Base-by-base conservation (phyloP, 1,140 invertebrate genomes). In the Drosophila arawakana region DNA sequence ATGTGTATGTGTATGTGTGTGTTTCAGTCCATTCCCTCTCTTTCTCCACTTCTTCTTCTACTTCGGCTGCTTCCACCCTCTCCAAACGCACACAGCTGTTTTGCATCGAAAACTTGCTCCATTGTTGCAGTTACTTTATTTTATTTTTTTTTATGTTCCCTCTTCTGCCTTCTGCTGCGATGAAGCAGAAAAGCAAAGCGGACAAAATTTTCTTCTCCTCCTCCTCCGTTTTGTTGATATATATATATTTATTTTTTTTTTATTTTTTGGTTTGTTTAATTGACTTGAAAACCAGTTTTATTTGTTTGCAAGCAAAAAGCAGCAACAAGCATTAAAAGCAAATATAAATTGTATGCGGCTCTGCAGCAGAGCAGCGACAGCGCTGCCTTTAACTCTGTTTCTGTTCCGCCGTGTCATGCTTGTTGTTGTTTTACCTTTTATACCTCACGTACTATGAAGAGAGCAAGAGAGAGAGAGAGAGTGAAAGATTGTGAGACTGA, bases 261-360 rank as follows among this genome's bases (percentile, higher is more conserved):
- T 59, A n/a, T n/a, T 67, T 82, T 82, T 70, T 57, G 61, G 57
- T 85, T 81, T 85, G 76, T 79, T 85, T 85, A 85, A 85, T 85
- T 85, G 82, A 81, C 75, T 79, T 65, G 82, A 86, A 85, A 85
- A 85, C 82, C 82, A 81, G 82, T 85, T 85, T 85, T 85, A 85
- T 85, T 85, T 85, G 82, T 79, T 86, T 86, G 82, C 68, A 78
- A 80, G 71, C 81, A 85, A 74, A 62, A 61, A 70, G 61, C 77
- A 74, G 61, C 73, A 77, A 82, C 82, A 81, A 85, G 72, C 82
- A 78, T 81, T 84, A 78, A 85, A 81, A 86, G 78, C 78, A 85
- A 85, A 85, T 85, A 86, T 85, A 85, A 85, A 85, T 85, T 86
- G 78, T 85, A 67, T 73, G 65, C 78, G 68, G 34, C 74, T 52